These are phyloP conservation scores for Brachionus koreanus DNA, from an alignment of 1,140 invertebrate genomes.

Conservation along the genomic window DNA sequence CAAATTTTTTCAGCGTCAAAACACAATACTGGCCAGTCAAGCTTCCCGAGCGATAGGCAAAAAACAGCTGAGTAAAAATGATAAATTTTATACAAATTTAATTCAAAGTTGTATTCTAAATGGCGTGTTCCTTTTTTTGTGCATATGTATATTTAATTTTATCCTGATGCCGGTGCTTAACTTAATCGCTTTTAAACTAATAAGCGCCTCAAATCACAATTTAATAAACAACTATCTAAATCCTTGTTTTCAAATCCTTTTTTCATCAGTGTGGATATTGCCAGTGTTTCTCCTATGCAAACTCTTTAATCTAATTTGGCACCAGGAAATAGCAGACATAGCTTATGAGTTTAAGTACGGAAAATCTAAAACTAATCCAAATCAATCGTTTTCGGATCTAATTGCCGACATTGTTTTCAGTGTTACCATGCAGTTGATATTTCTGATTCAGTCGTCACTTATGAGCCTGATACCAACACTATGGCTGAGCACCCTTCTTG, in stretches of 20 bases:
- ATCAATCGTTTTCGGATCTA: constrained; percentile 1
- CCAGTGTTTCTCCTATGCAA: constrained; percentile 34
- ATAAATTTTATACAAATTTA: constrained; percentile 21
- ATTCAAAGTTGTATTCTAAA: constrained; percentile 38
- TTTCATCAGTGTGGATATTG: constrained; percentile 38
- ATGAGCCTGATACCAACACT: not conserved
- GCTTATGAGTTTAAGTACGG: constrained; percentile 33
- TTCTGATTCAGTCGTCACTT: constrained; percentile 2
- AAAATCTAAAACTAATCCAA: not conserved
- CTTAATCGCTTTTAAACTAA: constrained; percentile 14
- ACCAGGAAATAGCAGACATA: constrained; percentile 42
- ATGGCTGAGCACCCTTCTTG: not conserved
- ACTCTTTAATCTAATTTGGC: constrained; percentile 38
- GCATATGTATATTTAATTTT: constrained; percentile 37
- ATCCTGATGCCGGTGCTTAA: constrained; percentile 34
- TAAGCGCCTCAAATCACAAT: constrained; percentile 12
- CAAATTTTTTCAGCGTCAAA: constrained; percentile 28
- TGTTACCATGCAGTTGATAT: constrained; percentile 27
- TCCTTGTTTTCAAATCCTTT: constrained; percentile 20
- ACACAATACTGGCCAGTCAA: not conserved
- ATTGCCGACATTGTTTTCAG: constrained; percentile 39
- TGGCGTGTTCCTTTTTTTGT: constrained; percentile 32
- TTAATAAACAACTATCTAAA: constrained; percentile 19
- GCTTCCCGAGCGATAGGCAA: not conserved
- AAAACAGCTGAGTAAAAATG: not conserved